A percentile compares a stretch with the other conserved stretches of the same genome.
Evolutionary conservation across 37 sponge, comb jelly and placozoan species (phyloP).

Genomic region (Chondrilla cf. caribensis): DNA sequence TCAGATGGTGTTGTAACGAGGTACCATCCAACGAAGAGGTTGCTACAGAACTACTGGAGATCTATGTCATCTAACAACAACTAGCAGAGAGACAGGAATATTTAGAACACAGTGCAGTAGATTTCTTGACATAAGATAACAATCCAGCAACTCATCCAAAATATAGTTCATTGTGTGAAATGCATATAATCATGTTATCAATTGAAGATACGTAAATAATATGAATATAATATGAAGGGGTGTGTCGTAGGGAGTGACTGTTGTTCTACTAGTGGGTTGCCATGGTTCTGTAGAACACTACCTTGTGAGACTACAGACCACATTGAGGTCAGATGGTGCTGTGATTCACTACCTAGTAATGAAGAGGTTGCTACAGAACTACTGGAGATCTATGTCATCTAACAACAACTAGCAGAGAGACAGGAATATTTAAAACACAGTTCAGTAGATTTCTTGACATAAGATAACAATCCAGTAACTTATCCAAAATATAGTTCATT

Average conservation of each 20-base stretch:
- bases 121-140: too few relatives aligned
- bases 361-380: background rate
- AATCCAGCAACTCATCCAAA: too few relatives aligned
- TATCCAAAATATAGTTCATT: too few relatives aligned
- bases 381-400: background rate
- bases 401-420: too few relatives aligned
- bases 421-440: too few relatives aligned
- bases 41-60: slow-evolving; percentile 4
- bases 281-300: slow-evolving; percentile 31
- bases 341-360: background rate
- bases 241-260: slow-evolving; percentile 4
- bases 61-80: background rate
- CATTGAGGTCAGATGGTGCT: slow-evolving; percentile 19
- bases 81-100: too few relatives aligned
- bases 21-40: background rate
- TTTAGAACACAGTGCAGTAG: too few relatives aligned
- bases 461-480: too few relatives aligned
- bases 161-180: too few relatives aligned
- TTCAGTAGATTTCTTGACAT: too few relatives aligned
- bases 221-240: slow-evolving; percentile 25
- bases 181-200: too few relatives aligned
- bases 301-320: slow-evolving; percentile 15
- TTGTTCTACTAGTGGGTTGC: slow-evolving; percentile 14
- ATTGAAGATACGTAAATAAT: too few relatives aligned
- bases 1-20: background rate